Evolutionary conservation across 2,113 vertebrate species (phyloP).

Genomic region (Aptenodytes patagonicus): DNA sequence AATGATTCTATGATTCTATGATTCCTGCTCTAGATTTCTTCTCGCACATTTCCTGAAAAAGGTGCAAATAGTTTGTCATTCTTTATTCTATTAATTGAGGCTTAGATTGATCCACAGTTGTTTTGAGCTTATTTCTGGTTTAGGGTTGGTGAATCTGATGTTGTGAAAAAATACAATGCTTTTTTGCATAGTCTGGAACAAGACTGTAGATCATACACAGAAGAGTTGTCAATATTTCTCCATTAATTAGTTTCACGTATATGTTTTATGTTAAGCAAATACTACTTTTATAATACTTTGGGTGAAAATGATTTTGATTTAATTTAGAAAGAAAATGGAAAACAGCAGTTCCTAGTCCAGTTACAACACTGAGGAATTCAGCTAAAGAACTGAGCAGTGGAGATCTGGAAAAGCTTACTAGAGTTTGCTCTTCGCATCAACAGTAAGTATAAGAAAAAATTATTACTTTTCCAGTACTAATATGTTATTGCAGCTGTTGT

Average conservation of each 20-base stretch:
- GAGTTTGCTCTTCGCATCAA: slow-evolving; percentile 89
- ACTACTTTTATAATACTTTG: neutral
- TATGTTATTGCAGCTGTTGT: neutral
- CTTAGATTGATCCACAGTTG: neutral
- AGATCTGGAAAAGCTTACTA: slow-evolving; percentile 82
- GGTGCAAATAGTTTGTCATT: neutral
- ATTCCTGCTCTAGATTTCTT: neutral
- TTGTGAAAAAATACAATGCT: neutral
- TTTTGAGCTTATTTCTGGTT: neutral
- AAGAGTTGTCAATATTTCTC: neutral
- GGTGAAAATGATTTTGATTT: slow-evolving; percentile 45
- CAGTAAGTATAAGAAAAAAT: slow-evolving; percentile 78
- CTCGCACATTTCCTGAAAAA: neutral
- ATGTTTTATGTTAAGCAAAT: neutral
- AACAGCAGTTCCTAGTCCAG: slow-evolving; percentile 49
- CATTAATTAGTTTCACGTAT: neutral
- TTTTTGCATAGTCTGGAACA: neutral
- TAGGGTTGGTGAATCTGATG: neutral
- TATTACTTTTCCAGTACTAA: neutral
- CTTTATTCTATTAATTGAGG: neutral
- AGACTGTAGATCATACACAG: neutral
- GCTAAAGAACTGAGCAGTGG: slow-evolving; percentile 72
- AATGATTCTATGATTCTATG: too few species aligned
- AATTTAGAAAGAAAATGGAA: slow-evolving; percentile 85
- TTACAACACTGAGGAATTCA: slow-evolving; percentile 49